A percentile compares a stretch with the other conserved stretches of the same genome.
phyloP scores from a whole-genome alignment of 2,888 invertebrate genomes.

The Cremastobaeus sp. region DNA sequence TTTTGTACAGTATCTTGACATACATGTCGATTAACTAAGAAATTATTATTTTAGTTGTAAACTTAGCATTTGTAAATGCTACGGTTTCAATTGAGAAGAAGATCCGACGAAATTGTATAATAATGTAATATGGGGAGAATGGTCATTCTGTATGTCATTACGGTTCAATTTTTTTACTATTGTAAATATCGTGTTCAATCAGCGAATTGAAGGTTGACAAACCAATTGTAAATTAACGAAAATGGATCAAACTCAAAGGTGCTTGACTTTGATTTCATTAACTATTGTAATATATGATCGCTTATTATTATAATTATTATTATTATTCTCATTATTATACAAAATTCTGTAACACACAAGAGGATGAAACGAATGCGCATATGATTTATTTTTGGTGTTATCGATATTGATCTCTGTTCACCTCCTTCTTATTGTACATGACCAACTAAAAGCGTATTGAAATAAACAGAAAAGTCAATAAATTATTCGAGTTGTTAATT shows the following conservation, averaged over 20 bases:
- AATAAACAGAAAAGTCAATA: slow-evolving; percentile 60
- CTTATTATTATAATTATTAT: slow-evolving; percentile 16
- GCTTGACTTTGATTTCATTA: slow-evolving; percentile 16
- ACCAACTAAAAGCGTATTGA: slow-evolving; percentile 51
- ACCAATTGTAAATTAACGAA: slow-evolving; percentile 20
- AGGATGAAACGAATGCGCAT: slow-evolving; percentile 9
- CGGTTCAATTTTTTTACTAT: slow-evolving; percentile 27
- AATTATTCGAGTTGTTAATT: no score
- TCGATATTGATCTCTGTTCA: slow-evolving; percentile 32
- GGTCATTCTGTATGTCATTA: no score
- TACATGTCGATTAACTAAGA: no score
- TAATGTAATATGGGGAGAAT: no score
- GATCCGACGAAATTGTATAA: no score
- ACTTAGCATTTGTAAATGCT: no score
- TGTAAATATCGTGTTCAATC: slow-evolving; percentile 30
- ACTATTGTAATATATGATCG: slow-evolving; percentile 19
- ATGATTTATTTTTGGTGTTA: slow-evolving; percentile 9
- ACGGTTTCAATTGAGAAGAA: no score
- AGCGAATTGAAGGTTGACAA: slow-evolving; percentile 11
- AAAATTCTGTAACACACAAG: slow-evolving; percentile 17
- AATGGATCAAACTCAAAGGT: slow-evolving; percentile 1
- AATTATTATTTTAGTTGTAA: no score
- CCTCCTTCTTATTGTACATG: slow-evolving; percentile 56
- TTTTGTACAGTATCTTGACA: no score
- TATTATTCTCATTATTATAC: no score